Base-by-base conservation (phyloP, 2,888 invertebrate genomes). In the Hypselothyrea guttata region DNA sequence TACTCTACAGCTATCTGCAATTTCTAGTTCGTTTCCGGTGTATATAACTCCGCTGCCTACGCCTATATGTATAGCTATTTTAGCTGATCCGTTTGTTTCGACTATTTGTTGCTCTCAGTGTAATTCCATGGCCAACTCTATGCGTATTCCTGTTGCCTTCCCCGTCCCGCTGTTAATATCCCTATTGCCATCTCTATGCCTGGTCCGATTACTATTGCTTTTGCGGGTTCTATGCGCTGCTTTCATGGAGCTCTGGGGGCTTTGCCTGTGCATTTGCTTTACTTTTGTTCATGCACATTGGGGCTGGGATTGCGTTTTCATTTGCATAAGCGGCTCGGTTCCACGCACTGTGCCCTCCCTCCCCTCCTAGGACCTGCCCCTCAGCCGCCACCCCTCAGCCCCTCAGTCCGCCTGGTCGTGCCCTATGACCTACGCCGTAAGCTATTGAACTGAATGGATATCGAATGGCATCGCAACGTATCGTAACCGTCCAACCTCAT, bases 301-400 rank as follows among this genome's bases (percentile, higher is more conserved):
- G 42, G 37, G 22, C 8, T 51, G 44, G 33, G 44, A 28, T 7
- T 55, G 73, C 46, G 59, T 62, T 66, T 61, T 40, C 59, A 73
- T 73, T 73, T 74, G 67, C 72, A 71, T 75, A 74, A 60, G 58
- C 62, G 66, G 64, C 42, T 48, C 38, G 4, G 9, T 11, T 11
- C n/a, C 22, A 1, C 40, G 2, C 22, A 4, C 12, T n/a, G 13
- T 16, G 7, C n/a, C 15, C 58, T 49, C 4, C 9, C n/a, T 18
- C 4, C n/a, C 12, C 15, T 28, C 15, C 33, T 4, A n/a, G 31
- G 5, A 13, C 22, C 37, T 5, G 13, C 8, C n/a, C 15, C 4
- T 38, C 7, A 0, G 5, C 37, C 30, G 0, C 3, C 18, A 7
- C 8, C 18, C 12, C 22, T 16, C 16, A 28, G 5, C n/a, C 18